Evolutionary conservation across 1,140 invertebrate species (phyloP).

Genomic region (Drosophila lacteicornis): DNA sequence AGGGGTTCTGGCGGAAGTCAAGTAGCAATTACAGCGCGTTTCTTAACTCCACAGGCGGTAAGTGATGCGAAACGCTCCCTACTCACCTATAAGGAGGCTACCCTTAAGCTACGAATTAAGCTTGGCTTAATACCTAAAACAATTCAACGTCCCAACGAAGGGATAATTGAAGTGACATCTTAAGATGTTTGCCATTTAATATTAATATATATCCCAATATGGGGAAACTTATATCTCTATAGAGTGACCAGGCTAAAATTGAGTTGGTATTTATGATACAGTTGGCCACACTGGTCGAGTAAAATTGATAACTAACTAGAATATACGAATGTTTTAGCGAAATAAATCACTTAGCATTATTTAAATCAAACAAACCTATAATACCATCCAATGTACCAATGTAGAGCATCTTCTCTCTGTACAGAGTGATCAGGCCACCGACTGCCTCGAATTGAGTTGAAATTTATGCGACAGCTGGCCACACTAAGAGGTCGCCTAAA

Average conservation of each 20-base stretch:
- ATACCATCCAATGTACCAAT: neutral
- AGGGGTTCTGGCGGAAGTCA: constrained; percentile 18
- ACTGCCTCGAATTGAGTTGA: too few relatives aligned
- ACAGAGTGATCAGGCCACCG: neutral
- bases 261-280: neutral
- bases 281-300: neutral
- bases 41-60: neutral
- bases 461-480: too few relatives aligned
- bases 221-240: neutral
- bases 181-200: neutral
- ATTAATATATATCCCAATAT: neutral
- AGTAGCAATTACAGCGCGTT: constrained; percentile 31
- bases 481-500: too few relatives aligned
- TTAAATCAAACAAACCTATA: neutral
- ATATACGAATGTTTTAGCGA: fast-evolving
- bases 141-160: neutral
- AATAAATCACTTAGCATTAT: neutral
- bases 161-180: neutral
- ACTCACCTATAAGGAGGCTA: neutral
- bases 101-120: neutral
- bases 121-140: neutral
- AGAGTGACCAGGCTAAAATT: neutral
- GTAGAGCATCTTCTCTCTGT: neutral
- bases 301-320: neutral
- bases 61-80: neutral